phyloP scores from a whole-genome alignment of 2,888 invertebrate genomes.

The Sphecodes monilicornis region DNA sequence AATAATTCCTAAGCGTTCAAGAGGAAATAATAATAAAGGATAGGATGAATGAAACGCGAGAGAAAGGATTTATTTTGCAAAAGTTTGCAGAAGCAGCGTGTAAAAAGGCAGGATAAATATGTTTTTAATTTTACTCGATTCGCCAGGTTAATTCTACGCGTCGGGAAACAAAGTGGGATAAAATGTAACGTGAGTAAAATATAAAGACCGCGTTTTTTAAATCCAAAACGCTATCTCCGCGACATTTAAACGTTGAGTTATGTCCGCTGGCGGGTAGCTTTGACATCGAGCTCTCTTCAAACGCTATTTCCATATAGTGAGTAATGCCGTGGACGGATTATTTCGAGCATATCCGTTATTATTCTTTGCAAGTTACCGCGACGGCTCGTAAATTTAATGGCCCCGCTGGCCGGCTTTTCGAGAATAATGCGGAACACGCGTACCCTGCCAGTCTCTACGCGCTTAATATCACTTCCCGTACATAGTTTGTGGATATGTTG shows the following conservation, averaged over 20 bases:
- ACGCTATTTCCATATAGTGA: constrained; percentile 62
- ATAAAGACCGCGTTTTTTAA: constrained; percentile 45
- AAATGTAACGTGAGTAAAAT: constrained; percentile 34
- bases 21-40: neutral
- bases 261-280: constrained; percentile 45
- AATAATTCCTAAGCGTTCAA: too few species aligned
- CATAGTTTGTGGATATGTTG: neutral
- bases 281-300: constrained; percentile 60
- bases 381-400: constrained; percentile 62
- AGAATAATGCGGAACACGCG: constrained; percentile 44
- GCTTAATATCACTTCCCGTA: constrained; percentile 44
- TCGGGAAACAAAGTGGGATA: neutral
- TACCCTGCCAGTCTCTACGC: constrained; percentile 19
- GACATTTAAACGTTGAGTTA: constrained; percentile 54
- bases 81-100: neutral
- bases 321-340: constrained; percentile 53
- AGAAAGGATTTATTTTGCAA: neutral
- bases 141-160: neutral
- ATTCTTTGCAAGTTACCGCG: constrained; percentile 60
- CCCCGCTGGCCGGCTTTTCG: constrained; percentile 23
- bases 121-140: constrained; percentile 16
- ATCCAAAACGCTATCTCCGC: constrained; percentile 1
- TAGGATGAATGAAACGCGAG: neutral
- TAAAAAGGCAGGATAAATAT: neutral
- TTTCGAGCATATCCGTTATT: constrained; percentile 60